Percentiles rank a stretch among this genome's conserved stretches.
Conservation (phyloP, 2,797 vertebrate genomes). For the Ctenosaura bakeri region DNA sequence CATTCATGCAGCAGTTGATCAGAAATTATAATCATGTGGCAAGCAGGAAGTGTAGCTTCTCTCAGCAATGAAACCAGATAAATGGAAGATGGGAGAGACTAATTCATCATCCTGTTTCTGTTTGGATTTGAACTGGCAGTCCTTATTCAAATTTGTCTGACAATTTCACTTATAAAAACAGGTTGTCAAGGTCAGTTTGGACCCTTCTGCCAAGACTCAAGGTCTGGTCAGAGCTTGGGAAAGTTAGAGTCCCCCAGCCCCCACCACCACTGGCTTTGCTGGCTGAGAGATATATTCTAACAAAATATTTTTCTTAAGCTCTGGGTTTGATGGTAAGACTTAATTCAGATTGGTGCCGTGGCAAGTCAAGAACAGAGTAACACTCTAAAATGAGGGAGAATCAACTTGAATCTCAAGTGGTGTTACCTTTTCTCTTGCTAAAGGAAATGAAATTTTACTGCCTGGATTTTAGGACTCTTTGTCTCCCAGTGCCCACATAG, state of each 20-base stretch:
- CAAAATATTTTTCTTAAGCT: too few species aligned
- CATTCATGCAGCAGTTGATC: neutral
- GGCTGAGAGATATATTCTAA: too few species aligned
- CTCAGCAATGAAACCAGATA: slow-evolving; percentile 24
- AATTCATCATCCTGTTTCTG: neutral
- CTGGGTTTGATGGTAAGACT: neutral
- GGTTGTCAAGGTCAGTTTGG: neutral
- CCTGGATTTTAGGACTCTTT: neutral
- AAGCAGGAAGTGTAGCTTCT: slow-evolving; percentile 36
- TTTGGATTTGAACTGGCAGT: slow-evolving; percentile 16
- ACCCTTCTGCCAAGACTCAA: neutral
- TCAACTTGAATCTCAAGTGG: neutral
- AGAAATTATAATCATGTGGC: neutral
- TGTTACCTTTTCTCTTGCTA: too few species aligned
- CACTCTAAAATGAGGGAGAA: neutral
- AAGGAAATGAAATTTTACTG: too few species aligned
- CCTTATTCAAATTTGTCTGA: neutral
- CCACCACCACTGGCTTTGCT: too few species aligned
- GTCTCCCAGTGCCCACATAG: neutral
- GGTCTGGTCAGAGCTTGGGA: too few species aligned
- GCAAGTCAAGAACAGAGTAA: neutral
- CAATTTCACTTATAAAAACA: neutral
- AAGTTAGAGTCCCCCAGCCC: neutral
- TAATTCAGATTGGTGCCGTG: neutral
- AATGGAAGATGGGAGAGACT: slow-evolving; percentile 31